phyloP scores from a whole-genome alignment of 2,113 vertebrate genomes.

The Dicrurus megarhynchus region DNA sequence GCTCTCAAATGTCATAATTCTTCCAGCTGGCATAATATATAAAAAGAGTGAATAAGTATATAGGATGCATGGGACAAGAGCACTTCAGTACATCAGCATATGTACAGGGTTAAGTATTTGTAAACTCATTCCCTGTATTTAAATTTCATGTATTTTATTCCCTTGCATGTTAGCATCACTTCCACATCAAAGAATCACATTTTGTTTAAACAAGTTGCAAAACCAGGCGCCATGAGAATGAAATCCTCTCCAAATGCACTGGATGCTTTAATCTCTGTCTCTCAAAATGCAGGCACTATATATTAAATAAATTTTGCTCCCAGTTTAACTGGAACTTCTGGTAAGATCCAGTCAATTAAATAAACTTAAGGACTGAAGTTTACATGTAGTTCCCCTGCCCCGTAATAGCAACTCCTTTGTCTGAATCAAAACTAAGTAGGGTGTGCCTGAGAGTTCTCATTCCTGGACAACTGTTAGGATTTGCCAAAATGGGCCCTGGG shows the following conservation, averaged over 20 bases:
- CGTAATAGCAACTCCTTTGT: background rate
- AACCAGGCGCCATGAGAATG: constrained; percentile 2
- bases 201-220: constrained; percentile 29
- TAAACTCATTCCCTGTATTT: background rate
- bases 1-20: background rate
- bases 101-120: background rate
- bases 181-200: constrained; percentile 29
- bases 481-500: background rate
- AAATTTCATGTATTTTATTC: background rate
- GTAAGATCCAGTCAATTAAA: background rate
- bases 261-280: background rate
- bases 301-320: background rate
- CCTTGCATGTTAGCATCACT: background rate
- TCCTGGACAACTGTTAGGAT: background rate
- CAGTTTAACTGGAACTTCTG: constrained; percentile 24
- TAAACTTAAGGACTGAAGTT: background rate
- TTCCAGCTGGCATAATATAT: background rate
- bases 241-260: background rate
- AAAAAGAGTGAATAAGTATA: background rate
- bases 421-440: background rate
- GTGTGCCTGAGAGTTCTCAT: background rate
- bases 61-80: background rate
- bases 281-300: background rate
- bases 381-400: background rate
- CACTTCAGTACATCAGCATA: background rate